A percentile compares a stretch with the other conserved stretches of the same genome.
These are phyloP conservation scores for Tinamus major DNA, from an alignment of 2,797 vertebrate genomes.

Conservation along the genomic window DNA sequence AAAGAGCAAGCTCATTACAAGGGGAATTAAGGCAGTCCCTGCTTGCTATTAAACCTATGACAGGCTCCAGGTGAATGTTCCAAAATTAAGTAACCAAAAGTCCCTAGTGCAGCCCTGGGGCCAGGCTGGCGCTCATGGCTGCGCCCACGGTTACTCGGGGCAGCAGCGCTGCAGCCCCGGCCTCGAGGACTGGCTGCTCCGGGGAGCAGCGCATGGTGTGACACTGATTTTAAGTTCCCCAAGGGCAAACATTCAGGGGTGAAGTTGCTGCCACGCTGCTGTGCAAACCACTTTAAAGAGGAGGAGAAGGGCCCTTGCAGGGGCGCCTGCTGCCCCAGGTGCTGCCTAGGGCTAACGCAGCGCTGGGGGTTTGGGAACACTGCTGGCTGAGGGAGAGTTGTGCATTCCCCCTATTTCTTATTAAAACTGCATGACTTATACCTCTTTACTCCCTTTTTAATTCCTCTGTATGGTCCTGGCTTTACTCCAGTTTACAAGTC, in stretches of 20 bases:
- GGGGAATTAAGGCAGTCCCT: not conserved
- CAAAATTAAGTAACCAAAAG: not conserved
- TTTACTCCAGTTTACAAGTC: not conserved
- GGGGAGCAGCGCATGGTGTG: not conserved
- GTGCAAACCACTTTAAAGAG: not conserved
- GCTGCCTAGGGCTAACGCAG: not conserved
- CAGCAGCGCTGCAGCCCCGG: not conserved
- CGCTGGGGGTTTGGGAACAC: not conserved
- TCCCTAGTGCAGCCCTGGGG: not conserved
- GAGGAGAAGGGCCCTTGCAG: not conserved
- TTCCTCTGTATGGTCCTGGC: not conserved
- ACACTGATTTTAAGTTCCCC: slow-evolving; percentile 40
- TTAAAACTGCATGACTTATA: not conserved
- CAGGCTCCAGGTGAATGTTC: not conserved
- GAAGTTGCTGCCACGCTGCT: not conserved
- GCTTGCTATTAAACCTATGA: not conserved
- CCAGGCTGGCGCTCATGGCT: not conserved
- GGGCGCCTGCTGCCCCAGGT: fast-evolving
- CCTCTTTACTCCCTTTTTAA: not conserved
- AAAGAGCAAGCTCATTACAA: not conserved
- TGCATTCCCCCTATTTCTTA: not conserved
- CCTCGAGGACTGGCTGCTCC: not conserved
- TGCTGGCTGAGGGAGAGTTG: not conserved
- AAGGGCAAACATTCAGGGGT: slow-evolving; percentile 25
- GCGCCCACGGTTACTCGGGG: fast-evolving